phyloP scores from a whole-genome alignment of 2,113 vertebrate genomes.

The Colinus virginianus region DNA sequence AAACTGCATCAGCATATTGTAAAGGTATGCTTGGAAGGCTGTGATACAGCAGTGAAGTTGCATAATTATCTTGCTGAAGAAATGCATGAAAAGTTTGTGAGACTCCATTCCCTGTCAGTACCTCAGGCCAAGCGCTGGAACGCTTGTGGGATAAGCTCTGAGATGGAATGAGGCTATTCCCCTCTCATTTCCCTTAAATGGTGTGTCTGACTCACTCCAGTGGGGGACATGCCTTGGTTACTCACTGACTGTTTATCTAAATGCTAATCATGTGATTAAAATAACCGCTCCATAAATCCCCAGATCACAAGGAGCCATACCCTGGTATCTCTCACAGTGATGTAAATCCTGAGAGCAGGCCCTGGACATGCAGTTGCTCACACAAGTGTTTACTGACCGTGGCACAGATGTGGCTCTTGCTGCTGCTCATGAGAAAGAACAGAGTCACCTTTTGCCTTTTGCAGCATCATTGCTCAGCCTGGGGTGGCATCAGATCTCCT shows the following conservation, averaged over 20 bases:
- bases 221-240: neutral
- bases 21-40: neutral
- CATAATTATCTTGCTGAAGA: neutral
- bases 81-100: neutral
- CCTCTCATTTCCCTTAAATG: conserved; percentile 27
- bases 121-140: neutral
- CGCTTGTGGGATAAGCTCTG: neutral
- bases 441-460: neutral
- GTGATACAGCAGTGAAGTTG: neutral
- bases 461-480: neutral
- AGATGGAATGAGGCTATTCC: neutral
- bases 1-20: accelerated
- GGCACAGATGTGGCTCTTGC: neutral
- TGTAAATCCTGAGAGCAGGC: neutral
- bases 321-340: neutral
- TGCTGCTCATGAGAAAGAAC: neutral
- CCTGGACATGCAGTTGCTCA: neutral
- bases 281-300: neutral
- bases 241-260: conserved; percentile 11
- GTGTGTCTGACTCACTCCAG: neutral
- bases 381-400: accelerated
- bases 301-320: neutral
- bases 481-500: neutral
- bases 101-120: neutral
- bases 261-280: neutral